Evolutionary conservation across 1,140 invertebrate species (phyloP), one percentile per base, ranked within the genome.

Genomic region (Oryctes rhinoceros): DNA sequence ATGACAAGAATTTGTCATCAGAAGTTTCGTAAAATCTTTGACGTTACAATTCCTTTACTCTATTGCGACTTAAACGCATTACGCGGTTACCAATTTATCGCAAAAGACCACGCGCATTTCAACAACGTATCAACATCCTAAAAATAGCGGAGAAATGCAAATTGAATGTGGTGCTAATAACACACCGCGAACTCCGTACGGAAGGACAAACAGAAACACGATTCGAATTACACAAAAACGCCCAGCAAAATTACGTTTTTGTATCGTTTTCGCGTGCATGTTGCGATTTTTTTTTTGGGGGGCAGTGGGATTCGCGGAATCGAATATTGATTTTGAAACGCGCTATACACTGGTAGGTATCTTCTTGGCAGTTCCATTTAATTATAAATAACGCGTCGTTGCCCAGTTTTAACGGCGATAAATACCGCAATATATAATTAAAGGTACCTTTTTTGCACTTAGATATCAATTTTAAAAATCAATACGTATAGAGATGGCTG

Each of bases 381-480:
- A 67, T 20, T 20, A 67, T 67, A 67, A 67, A 35, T 35, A 35
- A 35, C 13, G 13, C n/a, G 10, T 44, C 44, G 74, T 76, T 76
- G 74, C 74, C 44, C 74, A 44, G 44, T 76, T 76, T 76, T 76
- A 39, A 7, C 35, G 15, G 37, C 74, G 74, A 76, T 76, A 76
- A 76, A 76, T 37, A 76, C n/a, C 15, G 37, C 44, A 47, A 20
- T 76, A 47, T 76, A 44, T 76, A 76, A 76, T 76, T 76, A 76
- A 18, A 18, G 74, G 15, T n/a, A 47, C n/a, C 74, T 39, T 20
- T 47, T 76, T 76, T 48, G 74, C 74, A 76, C 37, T 76, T 76
- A 76, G 74, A 76, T 76, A 76, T 76, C 74, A 76, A 76, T 76
- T 76, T 76, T 76, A 76, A 76, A 76, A 76, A 76, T 76, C 74